Conservation (phyloP, 2,888 invertebrate species). For the Automeris io region DNA sequence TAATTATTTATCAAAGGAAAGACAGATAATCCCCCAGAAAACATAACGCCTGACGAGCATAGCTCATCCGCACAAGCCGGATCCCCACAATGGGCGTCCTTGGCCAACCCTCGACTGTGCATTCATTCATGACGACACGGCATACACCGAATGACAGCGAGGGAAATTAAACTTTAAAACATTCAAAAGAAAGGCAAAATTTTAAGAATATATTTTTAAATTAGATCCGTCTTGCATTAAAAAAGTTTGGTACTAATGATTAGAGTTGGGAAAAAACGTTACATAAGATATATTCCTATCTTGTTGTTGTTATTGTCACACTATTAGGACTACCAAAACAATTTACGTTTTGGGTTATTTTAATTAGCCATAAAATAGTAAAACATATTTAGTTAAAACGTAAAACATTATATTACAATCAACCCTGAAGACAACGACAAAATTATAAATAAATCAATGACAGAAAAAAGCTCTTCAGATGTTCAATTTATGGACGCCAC, state of each 20-base stretch:
- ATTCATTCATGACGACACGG: conserved; percentile 22
- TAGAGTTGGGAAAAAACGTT: no score
- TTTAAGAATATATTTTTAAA: not conserved
- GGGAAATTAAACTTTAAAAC: conserved; percentile 24
- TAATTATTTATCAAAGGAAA: no score
- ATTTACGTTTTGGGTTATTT: no score
- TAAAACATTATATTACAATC: no score
- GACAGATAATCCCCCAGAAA: not conserved
- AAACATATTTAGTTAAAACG: no score
- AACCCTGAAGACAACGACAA: no score
- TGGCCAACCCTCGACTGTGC: conserved; percentile 55
- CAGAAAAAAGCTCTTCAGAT: no score
- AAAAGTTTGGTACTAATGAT: conserved; percentile 31
- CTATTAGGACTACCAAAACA: not conserved
- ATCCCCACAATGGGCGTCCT: conserved; percentile 62
- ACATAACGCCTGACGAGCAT: conserved; percentile 2
- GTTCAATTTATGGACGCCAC: no score
- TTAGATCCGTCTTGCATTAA: conserved; percentile 15
- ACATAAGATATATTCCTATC: no score
- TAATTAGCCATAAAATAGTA: no score
- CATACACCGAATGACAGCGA: conserved; percentile 12
- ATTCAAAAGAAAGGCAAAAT: conserved; percentile 14
- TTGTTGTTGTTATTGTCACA: conserved; percentile 14
- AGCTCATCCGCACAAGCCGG: conserved; percentile 23
- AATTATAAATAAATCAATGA: no score